A percentile compares a stretch with the other conserved stretches of the same genome.
Conservation (phyloP, 2,888 invertebrate species). For the Opisthograptis luteolata region DNA sequence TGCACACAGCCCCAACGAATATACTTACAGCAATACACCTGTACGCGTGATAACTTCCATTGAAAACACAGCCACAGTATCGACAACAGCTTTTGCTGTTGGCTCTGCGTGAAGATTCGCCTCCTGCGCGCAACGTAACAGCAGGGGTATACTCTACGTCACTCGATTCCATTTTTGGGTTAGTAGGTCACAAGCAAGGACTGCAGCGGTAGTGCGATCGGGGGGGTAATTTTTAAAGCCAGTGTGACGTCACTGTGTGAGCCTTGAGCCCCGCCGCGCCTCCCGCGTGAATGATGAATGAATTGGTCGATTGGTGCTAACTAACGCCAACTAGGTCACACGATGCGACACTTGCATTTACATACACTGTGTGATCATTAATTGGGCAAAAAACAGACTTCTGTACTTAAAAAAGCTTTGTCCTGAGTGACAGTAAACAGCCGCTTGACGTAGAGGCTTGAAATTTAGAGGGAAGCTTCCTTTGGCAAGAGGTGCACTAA, state of each 20-base stretch:
- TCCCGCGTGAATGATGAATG: conserved; percentile 75
- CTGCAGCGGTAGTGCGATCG: conserved; percentile 64
- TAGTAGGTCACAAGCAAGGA: conserved; percentile 78
- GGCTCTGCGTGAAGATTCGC: conserved; percentile 26
- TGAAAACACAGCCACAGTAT: conserved; percentile 63
- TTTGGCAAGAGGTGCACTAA: too few species aligned
- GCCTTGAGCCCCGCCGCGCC: conserved; percentile 59
- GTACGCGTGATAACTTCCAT: conserved; percentile 67
- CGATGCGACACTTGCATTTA: conserved; percentile 15
- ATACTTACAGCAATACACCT: conserved; percentile 42
- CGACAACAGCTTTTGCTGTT: conserved; percentile 52
- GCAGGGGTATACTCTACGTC: conserved; percentile 75
- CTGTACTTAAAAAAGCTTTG: too few species aligned
- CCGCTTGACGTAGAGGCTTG: too few species aligned
- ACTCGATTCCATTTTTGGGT: conserved; percentile 74
- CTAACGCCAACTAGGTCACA: conserved; percentile 55
- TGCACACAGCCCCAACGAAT: conserved; percentile 34
- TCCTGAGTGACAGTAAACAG: too few species aligned
- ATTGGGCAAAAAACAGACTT: not conserved
- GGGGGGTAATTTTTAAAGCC: conserved; percentile 69
- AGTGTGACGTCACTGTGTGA: conserved; percentile 69
- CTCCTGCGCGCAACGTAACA: conserved; percentile 40
- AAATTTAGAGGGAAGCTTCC: too few species aligned
- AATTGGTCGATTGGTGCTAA: conserved; percentile 64
- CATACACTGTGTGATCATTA: not conserved